Base-by-base conservation (phyloP, 2,113 vertebrate species). In the Pluvianellus socialis region DNA sequence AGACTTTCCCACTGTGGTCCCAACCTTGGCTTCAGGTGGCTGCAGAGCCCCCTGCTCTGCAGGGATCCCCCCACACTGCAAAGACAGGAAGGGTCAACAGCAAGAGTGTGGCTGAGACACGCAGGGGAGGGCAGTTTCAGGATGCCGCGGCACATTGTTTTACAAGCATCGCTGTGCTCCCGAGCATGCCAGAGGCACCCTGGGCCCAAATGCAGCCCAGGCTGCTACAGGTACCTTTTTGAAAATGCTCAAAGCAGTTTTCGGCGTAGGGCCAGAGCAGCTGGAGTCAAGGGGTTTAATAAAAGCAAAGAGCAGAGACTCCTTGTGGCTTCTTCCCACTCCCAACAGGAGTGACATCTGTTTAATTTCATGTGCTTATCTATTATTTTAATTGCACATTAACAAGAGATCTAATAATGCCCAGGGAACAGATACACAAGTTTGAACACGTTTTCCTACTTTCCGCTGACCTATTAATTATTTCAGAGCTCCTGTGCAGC, bases 391-490 rank as follows among this genome's bases (percentile, higher is more conserved):
- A 94, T 80, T 96, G 79, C 30, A 1, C 63, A 77, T 91, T 91
- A 95, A 91, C 49, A 94, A 83, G 86, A 80, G 59, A 70, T 86
- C 53, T 93, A 88, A 73, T 86, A 86, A 92, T 42, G 82, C 79
- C n/a, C 63, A 88, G 42, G 63, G 50, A 97, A 67, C n/a, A 83
- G 28, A 77, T 30, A 71, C 12, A 65, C 49, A 84, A 62, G 61
- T 77, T 88, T 82, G 58, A 93, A 82, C 74, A 59, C 1, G 20
- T 90, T 86, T 91, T 88, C 76, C 52, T 76, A 38, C 72, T 93
- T 88, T 79, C 28, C 2, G 1, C 63, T 96, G 42, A 33, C 21
- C 83, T 91, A 47, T 68, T 80, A 70, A 82, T 90, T 91, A 66
- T 86, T 83, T 83, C 72, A 95, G 79, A 66, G 35, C 26, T 80